Evolutionary conservation across 2,797 vertebrate genomes (phyloP), one percentile per base, ranked within the genome.

Genomic region (Discoglossus pictus): DNA sequence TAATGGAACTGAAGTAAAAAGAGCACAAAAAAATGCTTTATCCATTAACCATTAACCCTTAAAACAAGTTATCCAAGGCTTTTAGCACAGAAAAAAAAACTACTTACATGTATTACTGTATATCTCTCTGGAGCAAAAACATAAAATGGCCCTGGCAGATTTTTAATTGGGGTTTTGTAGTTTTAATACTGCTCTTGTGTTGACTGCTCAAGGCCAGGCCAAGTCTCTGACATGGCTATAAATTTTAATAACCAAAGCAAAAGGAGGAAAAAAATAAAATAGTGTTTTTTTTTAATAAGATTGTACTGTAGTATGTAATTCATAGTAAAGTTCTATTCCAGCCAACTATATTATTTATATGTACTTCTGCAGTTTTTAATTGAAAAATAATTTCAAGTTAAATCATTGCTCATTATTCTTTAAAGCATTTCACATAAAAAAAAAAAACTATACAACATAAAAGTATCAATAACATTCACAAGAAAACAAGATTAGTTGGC

Each of bases 101-200:
- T 34, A 35, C 36, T 48, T 40, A 48, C 43, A 24, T 11, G 21
- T 8, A 23, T 44, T 38, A 23, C 31, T 35, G 50, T 82, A 76
- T 75, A 77, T 80, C 75, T 68, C 79, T 77, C 73, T 78, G 52
- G 74, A 62, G 79, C 53, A 35, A 56, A 74, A 82, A 47, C 71
- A 75, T 73, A 80, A 77, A 77, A 78, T 61, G 78, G 50, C 74
- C 58, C 67, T 80, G 77, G 77, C 77, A 77, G 68, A 73, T 83
- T 84, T 83, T 83, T 75, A 83, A 83, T 83, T 80, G 78, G 79
- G 48, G 67, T 82, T 88, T 83, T 83, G 71, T 83, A 80, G 63
- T 65, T 78, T 80, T 84, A 83, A 76, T 81, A 16, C 25, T 2
- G 50, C 58, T 20, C 50, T 55, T 38, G 50, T 65, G 62, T 54